Evolutionary conservation across 2,113 vertebrate species (phyloP), one percentile per base, ranked within the genome.

Genomic region (Plestiodon gilberti): DNA sequence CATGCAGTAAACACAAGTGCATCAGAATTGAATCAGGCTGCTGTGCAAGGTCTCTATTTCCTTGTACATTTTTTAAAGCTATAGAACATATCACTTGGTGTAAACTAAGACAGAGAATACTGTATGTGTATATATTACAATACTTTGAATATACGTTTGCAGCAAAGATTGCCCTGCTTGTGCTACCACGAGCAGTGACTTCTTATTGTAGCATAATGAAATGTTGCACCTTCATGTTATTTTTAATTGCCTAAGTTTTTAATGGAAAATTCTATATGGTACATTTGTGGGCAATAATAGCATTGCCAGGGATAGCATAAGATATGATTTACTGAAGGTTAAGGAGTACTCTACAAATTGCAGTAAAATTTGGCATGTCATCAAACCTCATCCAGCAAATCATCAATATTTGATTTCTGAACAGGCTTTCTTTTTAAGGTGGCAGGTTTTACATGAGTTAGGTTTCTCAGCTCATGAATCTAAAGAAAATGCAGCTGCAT

Each of bases 351-450:
- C 87, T 78, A 62, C 0, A 71, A 61, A 28, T 84, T 89, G 93
- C 89, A 94, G 94, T 79, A 93, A 96, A 94, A 94, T 70, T 83
- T 88, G 86, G 85, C 90, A 89, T 33, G 78, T 94, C 88, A 93
- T 89, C 91, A 92, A 87, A 81, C 84, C 78, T 88, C 87, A 94
- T 93, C 89, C 90, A 20, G 91, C 52, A 61, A 92, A 91, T 93
- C 78, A 82, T 92, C 78, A 85, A 88, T 86, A 89, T 93, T 91
- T 90, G 89, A 83, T 91, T 93, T 94, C 93, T 84, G 87, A 93
- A 92, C 89, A 93, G 93, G 90, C 89, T 93, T 87, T 91, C 92
- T 87, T 81, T 85, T 78, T 94, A 91, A 95, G 88, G 40, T 35
- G 11, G 43, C 65, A 55, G 48, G 67, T 35, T 70, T 70, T 70